Base-by-base conservation (phyloP, 1,140 invertebrate species). In the Drosophila miranda region DNA sequence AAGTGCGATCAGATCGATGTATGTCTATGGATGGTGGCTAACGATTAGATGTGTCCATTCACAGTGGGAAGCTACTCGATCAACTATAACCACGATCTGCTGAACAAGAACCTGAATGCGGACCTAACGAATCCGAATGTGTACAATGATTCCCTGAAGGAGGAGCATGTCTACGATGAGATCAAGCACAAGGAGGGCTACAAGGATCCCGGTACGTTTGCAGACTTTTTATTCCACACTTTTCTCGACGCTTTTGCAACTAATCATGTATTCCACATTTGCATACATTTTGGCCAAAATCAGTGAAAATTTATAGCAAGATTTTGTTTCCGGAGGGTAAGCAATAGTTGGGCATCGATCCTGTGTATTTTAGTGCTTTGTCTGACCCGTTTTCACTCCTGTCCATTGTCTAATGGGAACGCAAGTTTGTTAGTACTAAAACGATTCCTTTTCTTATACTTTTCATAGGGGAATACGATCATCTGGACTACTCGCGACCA, bases 131-230 rank as follows among this genome's bases (percentile, higher is more conserved):
- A 97, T 92, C 96, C 96, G 1, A 97, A 96, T 82, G 93, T 98
- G 7, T 98, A 97, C 83, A 94, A 97, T 62, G 94, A 95, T 68
- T 46, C 77, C 0, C 91, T 94, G 48, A 93, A 94, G 43, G 93
- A 94, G 51, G 96, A 98, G 71, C 97, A 98, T 88, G 94, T 98
- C 1, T 98, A 98, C 83, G 96, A 97, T 90, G 97, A 98, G 91
- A 97, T 98, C 59, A 97, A 97, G 88, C 95, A 96, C 26, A 96
- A 96, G 68, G 95, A 95, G 54, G 92, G 87, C 6, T 91, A 87
- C 44, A 92, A 92, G 56, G 92, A 92, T 87, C 91, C 91, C 44
- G 92, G 92, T 92, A 82, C 80, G 90, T 78, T 3, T 1, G 42
- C 41, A 21, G 44, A 34, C 23, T 19, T 11, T 50, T 66, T 0